Evolutionary conservation across 2,888 invertebrate species (phyloP), one percentile per base, ranked within the genome.

Genomic region (Spodoptera picta): DNA sequence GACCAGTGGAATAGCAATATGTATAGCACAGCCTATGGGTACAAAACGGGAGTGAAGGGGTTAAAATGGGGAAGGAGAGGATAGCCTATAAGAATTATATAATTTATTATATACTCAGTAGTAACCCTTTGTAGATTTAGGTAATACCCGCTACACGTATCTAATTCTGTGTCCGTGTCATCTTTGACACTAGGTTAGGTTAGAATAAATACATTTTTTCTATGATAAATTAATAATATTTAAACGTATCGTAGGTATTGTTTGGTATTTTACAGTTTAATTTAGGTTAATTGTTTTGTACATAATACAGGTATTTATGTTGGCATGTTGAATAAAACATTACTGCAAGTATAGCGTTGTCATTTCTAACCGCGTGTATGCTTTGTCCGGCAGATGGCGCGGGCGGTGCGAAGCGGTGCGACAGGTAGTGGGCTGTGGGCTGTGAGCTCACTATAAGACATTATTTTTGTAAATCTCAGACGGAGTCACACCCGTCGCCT

Each of bases 381-480:
- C 63, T 75, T 82, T 92, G 81, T 82, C 83, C 77, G 78, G 64
- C 90, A 89, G 88, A 95, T 79, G 85, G 85, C 78, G 85, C 70
- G 58, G 76, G 76, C 62, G 83, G 64, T 44, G 82, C 85, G 81
- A 80, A 81, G 85, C 89, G 91, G 60, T 84, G 90, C 84, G 92
- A 90, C 82, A 91, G 93, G 85, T 92, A 92, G 91, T 86, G 36
- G 53, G 60, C 67, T 59, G 76, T 63, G 58, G 67, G 62, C 61
- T 65, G 56, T 61, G 64, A 50, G 64, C 64, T 60, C 69, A 71
- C 77, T 71, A 72, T 80, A 78, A 80, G 65, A 85, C 83, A 84
- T 67, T 90, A 87, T 90, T 88, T 88, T 90, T 90, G 88, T 91
- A 92, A 91, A 92, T 92, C 88, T 92, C 88, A 87, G 82, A 76